Conservation (phyloP, 2,797 vertebrate genomes). For the Kryptopterus vitreolus region DNA sequence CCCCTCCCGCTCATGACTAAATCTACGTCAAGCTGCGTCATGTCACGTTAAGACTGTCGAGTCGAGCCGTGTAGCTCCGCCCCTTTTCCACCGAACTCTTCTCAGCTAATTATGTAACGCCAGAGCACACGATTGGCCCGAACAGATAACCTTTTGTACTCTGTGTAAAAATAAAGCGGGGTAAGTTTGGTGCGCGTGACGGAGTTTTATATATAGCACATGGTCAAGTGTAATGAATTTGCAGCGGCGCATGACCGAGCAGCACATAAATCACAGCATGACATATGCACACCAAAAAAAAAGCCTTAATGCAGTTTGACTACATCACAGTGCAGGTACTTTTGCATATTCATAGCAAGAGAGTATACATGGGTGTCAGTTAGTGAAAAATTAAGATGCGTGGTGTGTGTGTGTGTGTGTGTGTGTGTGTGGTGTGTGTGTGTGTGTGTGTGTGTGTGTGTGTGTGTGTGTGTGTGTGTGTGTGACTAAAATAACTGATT, state of each 20-base stretch:
- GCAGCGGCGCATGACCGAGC: constrained; percentile 17
- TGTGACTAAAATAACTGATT: constrained; percentile 21
- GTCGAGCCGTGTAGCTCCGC: neutral
- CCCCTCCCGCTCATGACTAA: no score
- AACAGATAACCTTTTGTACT: neutral
- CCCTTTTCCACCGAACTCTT: neutral
- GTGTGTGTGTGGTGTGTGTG: neutral
- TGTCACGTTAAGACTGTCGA: no score
- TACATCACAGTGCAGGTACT: constrained; percentile 2
- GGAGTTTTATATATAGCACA: constrained; percentile 6
- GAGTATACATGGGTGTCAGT: neutral
- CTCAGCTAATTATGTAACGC: neutral
- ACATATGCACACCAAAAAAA: constrained; percentile 30
- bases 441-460: neutral
- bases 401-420: neutral
- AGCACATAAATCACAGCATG: constrained; percentile 34
- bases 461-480: constrained; percentile 2
- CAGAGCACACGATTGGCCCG: neutral
- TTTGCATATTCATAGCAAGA: constrained; percentile 11
- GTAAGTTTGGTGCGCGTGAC: neutral
- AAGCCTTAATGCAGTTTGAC: neutral
- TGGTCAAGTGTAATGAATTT: constrained; percentile 21
- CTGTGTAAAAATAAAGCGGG: neutral
- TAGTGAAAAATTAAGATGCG: neutral
- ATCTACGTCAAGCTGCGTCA: no score